Evolutionary conservation across 1,140 invertebrate species (phyloP), one percentile per base, ranked within the genome.

Genomic region (Listronotus bonariensis): DNA sequence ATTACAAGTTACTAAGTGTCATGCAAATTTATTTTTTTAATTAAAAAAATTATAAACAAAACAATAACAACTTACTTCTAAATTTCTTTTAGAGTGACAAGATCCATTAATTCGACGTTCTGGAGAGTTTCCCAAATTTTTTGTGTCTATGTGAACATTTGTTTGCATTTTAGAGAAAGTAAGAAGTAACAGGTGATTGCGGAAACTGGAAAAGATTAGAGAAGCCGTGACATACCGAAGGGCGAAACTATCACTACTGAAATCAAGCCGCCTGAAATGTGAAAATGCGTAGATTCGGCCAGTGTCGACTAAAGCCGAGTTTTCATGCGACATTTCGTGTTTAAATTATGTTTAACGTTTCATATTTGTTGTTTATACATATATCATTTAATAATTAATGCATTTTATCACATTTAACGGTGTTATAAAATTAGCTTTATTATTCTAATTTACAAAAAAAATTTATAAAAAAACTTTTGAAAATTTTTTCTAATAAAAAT

Each of bases 81-180:
- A 66, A 17, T 78, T 77, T 42, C 82, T 80, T 38, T 77, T 74
- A 26, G 77, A 68, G 68, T 80, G 79, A 48, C 68, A 4, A 46
- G 78, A 77, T 18, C 80, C 81, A 42, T 74, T 75, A 54, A 80
- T 79, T 2, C 79, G 76, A 68, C 83, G 82, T 20, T 83, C 81
- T 41, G 85, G 84, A 34, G 80, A 85, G 65, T 79, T 79, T 38
- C 84, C 81, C 41, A 86, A 78, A 67, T 79, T 82, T 74, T 86
- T 87, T 17, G 85, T 83, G 76, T 86, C 85, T 51, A 87, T 87
- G 76, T 86, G 85, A 63, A 86, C 85, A 73, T 87, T 87, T 12
- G 85, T 87, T 81, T 87, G 85, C 85, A 87, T 87, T 41, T 69
- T 80, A 74, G n/a, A n/a, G 45, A 9, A 12, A 45, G 15, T 15